phyloP scores from a whole-genome alignment of 2,113 vertebrate genomes.

The Pedionomus torquatus region DNA sequence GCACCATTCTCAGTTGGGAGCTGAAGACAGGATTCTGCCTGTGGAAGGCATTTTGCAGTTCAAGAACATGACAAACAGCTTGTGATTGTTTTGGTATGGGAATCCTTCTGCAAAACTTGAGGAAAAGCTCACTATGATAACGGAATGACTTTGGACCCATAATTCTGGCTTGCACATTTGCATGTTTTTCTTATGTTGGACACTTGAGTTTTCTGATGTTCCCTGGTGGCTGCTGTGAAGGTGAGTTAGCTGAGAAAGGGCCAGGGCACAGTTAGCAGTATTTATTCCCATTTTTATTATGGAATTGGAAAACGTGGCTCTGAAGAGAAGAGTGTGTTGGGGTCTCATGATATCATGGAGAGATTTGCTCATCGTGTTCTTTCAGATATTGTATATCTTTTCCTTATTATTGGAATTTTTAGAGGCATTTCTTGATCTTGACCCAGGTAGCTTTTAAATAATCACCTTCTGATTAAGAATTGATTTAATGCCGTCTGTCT shows the following conservation, averaged over 20 bases:
- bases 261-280: neutral
- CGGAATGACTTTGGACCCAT: neutral
- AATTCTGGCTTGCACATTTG: neutral
- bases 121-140: neutral
- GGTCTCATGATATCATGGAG: neutral
- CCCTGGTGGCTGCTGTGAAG: neutral
- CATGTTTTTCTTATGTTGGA: neutral
- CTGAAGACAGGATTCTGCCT: neutral
- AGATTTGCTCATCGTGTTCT: neutral
- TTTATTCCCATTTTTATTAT: rapidly evolving
- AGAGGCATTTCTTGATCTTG: neutral
- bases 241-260: neutral
- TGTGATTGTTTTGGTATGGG: neutral
- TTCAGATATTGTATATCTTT: neutral
- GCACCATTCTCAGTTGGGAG: neutral
- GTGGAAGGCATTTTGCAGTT: neutral
- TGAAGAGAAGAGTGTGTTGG: neutral
- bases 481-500: neutral
- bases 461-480: neutral
- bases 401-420: neutral
- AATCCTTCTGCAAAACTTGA: neutral
- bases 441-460: neutral
- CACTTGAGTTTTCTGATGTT: neutral
- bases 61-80: neutral
- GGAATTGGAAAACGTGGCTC: neutral